Evolutionary conservation across 2,888 invertebrate species (phyloP).

Genomic region (Plebejus melissa): DNA sequence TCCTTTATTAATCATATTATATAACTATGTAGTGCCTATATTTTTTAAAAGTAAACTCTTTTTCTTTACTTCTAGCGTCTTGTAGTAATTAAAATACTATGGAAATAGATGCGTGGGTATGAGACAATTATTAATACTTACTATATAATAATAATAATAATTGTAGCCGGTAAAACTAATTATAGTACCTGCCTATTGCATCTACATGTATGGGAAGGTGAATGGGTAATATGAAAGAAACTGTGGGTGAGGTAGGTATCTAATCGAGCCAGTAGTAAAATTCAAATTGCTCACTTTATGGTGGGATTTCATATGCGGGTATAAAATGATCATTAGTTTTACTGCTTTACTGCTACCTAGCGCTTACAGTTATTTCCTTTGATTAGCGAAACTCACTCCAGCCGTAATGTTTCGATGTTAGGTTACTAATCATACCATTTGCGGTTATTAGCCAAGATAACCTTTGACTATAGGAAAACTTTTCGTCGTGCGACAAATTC

Average conservation of each 20-base stretch:
- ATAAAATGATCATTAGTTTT: slow-evolving; percentile 25
- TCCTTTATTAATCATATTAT: too few relatives aligned
- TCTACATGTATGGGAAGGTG: slow-evolving; percentile 9
- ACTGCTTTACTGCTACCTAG: slow-evolving; percentile 21
- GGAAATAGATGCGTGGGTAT: background rate
- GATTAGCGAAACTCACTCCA: background rate
- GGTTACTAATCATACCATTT: background rate
- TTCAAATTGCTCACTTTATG: slow-evolving; percentile 26
- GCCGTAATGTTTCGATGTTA: background rate
- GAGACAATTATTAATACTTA: background rate
- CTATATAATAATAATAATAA: background rate
- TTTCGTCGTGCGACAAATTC: background rate
- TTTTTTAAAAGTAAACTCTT: too few relatives aligned
- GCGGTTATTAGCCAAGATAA: background rate
- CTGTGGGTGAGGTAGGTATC: slow-evolving; percentile 19
- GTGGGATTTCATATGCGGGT: slow-evolving; percentile 23
- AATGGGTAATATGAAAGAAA: slow-evolving; percentile 8
- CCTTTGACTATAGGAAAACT: background rate
- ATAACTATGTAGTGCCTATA: too few relatives aligned
- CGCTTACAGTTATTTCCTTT: slow-evolving; percentile 10
- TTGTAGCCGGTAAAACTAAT: background rate
- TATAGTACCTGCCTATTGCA: background rate
- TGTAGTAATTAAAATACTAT: too few relatives aligned
- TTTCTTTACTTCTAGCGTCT: too few relatives aligned
- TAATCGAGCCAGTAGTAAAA: slow-evolving; percentile 22